Conservation (phyloP, 2,797 vertebrate genomes). For the Lepus oiostolus region DNA sequence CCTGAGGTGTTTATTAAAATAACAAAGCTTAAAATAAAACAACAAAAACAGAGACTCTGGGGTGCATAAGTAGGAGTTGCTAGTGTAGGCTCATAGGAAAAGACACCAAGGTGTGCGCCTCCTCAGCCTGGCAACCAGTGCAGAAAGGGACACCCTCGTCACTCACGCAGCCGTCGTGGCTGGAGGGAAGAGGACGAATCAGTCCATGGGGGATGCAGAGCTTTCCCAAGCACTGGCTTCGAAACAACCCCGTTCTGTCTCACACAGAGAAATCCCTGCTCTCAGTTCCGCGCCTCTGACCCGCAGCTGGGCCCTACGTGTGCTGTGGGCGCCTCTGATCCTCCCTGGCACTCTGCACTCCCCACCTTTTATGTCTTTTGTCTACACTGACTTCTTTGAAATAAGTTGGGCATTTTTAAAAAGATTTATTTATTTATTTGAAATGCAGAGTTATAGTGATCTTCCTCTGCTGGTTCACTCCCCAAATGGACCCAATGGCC, state of each 20-base stretch:
- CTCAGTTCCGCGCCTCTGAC: neutral
- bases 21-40: neutral
- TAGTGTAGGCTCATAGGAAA: neutral
- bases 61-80: neutral
- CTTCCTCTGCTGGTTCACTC: too few species aligned
- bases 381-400: neutral
- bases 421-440: too few species aligned
- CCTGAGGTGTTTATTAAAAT: neutral
- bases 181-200: neutral
- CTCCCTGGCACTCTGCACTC: neutral
- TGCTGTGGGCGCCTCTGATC: neutral
- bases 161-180: fast-evolving
- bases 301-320: fast-evolving
- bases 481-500: too few species aligned
- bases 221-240: neutral
- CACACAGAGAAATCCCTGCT: too few species aligned
- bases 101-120: neutral
- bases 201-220: neutral
- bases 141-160: neutral
- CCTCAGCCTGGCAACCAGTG: neutral
- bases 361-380: neutral
- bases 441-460: too few species aligned
- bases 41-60: neutral
- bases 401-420: neutral
- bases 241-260: too few species aligned